Evolutionary conservation across 2,797 vertebrate species (phyloP), one percentile per base, ranked within the genome.

Genomic region (Nothura maculosa): DNA sequence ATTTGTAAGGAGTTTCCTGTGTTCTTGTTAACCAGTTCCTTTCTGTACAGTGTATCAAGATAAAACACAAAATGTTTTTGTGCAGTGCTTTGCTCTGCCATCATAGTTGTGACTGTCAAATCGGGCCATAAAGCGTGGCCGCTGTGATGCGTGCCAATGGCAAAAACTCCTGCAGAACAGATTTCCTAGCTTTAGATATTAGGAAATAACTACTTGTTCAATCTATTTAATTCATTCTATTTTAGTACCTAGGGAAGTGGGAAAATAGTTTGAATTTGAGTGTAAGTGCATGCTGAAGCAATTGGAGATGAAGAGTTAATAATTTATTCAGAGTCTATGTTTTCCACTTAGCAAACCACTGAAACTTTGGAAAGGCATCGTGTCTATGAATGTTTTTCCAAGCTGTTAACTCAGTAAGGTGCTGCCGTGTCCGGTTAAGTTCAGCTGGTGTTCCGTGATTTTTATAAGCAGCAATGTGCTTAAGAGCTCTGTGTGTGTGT

Each of bases 1-100:
- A 90, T 96, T 91, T 96, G 94, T 90, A 93, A 85, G 75, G 88
- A 66, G 80, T 85, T 96, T 94, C 94, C 92, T 94, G 81, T 67
- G 50, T 70, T 90, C 60, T 52, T 87, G 57, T 91, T 96, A 95
- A 89, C 91, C n/a, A 58, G 43, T 91, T 94, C 92, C 24, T 96
- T 89, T 95, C 93, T 91, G 61, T 88, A n/a, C 15, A 32, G 6
- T 50, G 7, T 45, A 55, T 73, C 68, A 79, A 76, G 38, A 77
- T 38, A 79, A 73, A 91, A 50, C 47, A 83, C 32, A 63, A 83
- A 63, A 36, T n/a, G 32, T n/a, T 8, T 62, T 79, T 80, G 55
- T 81, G 52, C 52, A 48, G 13, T 34, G 43, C 64, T 89, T 89
- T 87, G 92, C 52, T 85, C 72, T 79, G 75, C 75, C 54, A 55